Evolutionary conservation across 2,797 vertebrate species (phyloP), one percentile per base, ranked within the genome.

Genomic region (Gallirallus australis): DNA sequence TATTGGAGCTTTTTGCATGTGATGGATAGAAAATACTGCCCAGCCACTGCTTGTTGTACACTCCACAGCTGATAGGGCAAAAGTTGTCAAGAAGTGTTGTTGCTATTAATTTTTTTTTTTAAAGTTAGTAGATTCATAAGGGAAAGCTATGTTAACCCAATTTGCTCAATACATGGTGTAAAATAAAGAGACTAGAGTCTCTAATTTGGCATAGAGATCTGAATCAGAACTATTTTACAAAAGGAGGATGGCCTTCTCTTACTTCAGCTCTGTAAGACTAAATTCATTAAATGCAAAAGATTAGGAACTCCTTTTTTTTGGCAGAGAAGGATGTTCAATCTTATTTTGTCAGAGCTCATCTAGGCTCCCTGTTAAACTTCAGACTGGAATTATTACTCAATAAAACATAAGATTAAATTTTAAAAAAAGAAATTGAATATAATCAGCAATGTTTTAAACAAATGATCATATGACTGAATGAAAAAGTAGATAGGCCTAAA

Each of bases 1-100:
- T 97, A 93, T 96, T 95, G 97, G 93, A 89, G 77, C 45, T 88
- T 86, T 95, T 93, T 97, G 91, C 90, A 82, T 82, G 35, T 78
- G 71, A 90, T 92, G 53, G 66, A 71, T 95, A 64, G 75, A 93
- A 97, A 96, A 95, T 82, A 88, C 28, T 82, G 17, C 56, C 66
- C 18, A 66, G 48, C 19, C 54, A 37, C 37, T 63, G 25, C 24
- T 93, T 83, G 45, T 92, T 82, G 18, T 84, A 31, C 19, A 59
- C 27, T 88, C 37, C 15, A 53, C 21, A 50, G 33, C 24, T 86
- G 47, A 82, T 52, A 68, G 13, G 18, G 59, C 21, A 76, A 88
- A 96, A 95, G 33, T 75, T 37, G 24, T 48, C 65, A 84, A 80
- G 89, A 73, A 82, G 15, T 57, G 33, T n/a, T 61, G 5, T 30